These are phyloP conservation scores for Mareca strepera DNA, from an alignment of 2,797 vertebrate genomes.

Conservation along the genomic window DNA sequence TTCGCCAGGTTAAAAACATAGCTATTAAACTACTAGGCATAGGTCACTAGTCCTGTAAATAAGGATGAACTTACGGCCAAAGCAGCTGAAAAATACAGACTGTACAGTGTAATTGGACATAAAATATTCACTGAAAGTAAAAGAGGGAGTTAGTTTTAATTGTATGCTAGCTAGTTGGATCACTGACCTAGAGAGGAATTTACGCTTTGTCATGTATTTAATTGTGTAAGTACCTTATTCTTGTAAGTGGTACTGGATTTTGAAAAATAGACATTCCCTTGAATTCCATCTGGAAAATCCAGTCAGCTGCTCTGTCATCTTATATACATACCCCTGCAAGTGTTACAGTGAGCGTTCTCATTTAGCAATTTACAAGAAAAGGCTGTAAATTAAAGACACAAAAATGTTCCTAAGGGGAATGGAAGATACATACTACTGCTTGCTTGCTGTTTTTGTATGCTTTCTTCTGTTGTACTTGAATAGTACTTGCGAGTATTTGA, in stretches of 20 bases:
- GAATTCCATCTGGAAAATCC: neutral
- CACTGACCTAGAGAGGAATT: neutral
- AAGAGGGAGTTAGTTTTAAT: neutral
- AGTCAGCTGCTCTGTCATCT: neutral
- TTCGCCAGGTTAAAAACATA: neutral
- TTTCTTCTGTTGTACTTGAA: neutral
- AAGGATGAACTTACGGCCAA: neutral
- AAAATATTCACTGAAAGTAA: neutral
- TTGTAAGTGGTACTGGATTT: neutral
- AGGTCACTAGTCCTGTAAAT: neutral
- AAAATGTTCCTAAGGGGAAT: neutral
- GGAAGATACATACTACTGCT: rapidly evolving
- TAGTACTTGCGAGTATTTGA: neutral
- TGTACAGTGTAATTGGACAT: too few species aligned
- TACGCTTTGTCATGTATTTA: neutral
- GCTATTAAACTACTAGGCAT: neutral
- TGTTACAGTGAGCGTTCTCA: neutral
- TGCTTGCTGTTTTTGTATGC: neutral
- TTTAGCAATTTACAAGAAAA: neutral
- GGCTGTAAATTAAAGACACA: neutral
- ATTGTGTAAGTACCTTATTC: neutral
- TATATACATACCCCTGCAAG: neutral
- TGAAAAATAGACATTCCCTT: neutral
- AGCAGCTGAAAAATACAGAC: neutral
- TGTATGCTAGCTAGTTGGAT: neutral